A percentile compares a stretch with the other conserved stretches of the same genome.
These are phyloP conservation scores for Antidorcas marsupialis DNA, from an alignment of 2,113 vertebrate species.

Conservation along the genomic window DNA sequence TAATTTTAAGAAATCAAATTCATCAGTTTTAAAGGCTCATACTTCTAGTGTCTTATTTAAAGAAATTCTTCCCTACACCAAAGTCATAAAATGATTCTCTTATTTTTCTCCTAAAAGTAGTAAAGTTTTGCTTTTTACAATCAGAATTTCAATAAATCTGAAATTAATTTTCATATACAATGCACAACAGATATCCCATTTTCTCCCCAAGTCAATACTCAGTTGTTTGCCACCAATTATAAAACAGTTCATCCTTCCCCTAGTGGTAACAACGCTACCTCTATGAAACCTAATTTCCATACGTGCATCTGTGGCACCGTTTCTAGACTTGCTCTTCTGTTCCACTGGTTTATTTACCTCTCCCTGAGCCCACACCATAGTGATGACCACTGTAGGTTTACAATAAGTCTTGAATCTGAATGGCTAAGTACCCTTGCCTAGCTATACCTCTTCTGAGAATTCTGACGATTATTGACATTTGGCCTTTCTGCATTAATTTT, in stretches of 20 bases:
- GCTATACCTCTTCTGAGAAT: background rate
- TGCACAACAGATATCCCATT: background rate
- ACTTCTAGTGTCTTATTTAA: background rate
- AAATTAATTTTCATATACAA: background rate
- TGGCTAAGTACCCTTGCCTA: background rate
- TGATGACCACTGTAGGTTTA: background rate
- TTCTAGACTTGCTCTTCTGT: background rate
- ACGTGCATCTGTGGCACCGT: background rate
- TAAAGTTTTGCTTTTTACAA: background rate
- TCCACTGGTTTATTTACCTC: background rate
- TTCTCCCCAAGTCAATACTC: background rate
- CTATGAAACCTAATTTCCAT: background rate
- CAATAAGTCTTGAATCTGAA: background rate
- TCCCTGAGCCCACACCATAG: background rate
- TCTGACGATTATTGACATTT: background rate
- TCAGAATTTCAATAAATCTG: background rate
- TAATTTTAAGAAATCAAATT: background rate
- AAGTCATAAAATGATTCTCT: background rate
- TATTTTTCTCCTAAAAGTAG: background rate
- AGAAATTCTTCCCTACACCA: background rate
- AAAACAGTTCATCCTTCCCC: background rate
- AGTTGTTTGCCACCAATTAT: background rate
- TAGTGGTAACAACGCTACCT: background rate
- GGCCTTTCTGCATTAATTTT: background rate
- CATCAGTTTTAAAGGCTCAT: background rate